Base-by-base conservation (phyloP, 2,888 invertebrate species). In the Mythimna albipuncta region DNA sequence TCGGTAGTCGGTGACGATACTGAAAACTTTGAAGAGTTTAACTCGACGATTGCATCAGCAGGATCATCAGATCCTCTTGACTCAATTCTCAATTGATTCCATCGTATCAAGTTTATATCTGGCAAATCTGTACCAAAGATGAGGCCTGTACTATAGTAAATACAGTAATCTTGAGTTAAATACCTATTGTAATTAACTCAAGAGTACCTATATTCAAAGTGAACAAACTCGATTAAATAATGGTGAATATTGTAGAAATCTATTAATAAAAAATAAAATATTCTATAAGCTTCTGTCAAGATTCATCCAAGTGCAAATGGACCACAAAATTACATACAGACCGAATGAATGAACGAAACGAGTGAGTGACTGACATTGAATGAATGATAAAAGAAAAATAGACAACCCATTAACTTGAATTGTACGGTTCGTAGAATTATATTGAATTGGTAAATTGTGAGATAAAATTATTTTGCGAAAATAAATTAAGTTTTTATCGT, bases 311-410 rank as follows among this genome's bases (percentile, higher is more conserved):
- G 58, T 55, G 68, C 47, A 64, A 68, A n/a, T 64, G n/a, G 10
- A 82, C 35, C 77, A 59, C 50, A 77, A 67, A 64, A 76, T 63
- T 64, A 64, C 41, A 21, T 63, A 59, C 2, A 50, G 32, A 62
- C 13, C 52, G 63, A 75, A 58, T 81, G n/a, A 75, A 44, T 54
- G 63, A 75, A 47, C 59, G 47, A 26, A 47, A 55, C 35, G 69
- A 62, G 38, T 62, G 70, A 82, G 32, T 82, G 83, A 82, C 47
- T 58, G 64, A 63, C 62, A 78, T 65, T 65, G 47, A 65, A 70
- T 10, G 57, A 77, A 62, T 13, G 83, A 70, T 82, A 78, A 82
- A 65, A 70, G 57, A 65, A 47, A 47, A 61, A 68, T 13, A 55
- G 59, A 67, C 52, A 59, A 41, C 6, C 54, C 58, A 69, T 69